Percentiles rank a stretch among this genome's conserved stretches.
Evolutionary conservation across 2,797 vertebrate species (phyloP).

Genomic region (Zalophus californianus): DNA sequence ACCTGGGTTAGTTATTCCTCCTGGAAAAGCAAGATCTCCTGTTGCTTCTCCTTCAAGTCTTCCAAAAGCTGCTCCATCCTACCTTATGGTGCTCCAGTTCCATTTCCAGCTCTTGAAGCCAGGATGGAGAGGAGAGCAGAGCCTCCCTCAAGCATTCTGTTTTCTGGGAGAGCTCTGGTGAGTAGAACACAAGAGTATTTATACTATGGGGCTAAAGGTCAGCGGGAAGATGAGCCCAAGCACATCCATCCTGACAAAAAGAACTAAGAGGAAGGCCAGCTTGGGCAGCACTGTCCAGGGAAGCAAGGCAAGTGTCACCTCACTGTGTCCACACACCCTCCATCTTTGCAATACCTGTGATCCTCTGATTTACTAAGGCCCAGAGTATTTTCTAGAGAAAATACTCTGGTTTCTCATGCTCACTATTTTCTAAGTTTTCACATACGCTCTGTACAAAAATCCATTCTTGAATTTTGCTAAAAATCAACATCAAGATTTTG

Average conservation of each 20-base stretch:
- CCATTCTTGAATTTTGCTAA: not conserved
- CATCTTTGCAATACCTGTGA: too few species aligned
- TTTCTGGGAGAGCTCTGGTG: slow-evolving; percentile 89
- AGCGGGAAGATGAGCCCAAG: not conserved
- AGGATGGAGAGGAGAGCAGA: slow-evolving; percentile 84
- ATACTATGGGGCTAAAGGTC: not conserved
- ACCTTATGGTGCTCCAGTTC: slow-evolving; percentile 88
- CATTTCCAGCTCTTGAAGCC: slow-evolving; percentile 89
- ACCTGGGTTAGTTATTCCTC: slow-evolving; percentile 92
- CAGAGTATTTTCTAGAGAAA: not conserved
- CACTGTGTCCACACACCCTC: fast-evolving
- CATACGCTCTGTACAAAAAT: not conserved
- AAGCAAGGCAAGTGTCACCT: not conserved
- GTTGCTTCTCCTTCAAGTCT: slow-evolving; percentile 85
- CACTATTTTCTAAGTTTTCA: not conserved
- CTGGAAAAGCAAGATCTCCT: slow-evolving; percentile 88
- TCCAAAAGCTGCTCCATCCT: slow-evolving; percentile 85
- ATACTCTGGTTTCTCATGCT: not conserved
- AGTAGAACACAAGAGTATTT: not conserved
- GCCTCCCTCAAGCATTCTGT: slow-evolving; percentile 87
- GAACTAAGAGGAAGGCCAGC: not conserved
- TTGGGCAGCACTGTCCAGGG: too few species aligned
- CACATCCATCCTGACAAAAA: not conserved
- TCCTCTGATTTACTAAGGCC: not conserved
- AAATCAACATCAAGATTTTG: not conserved